Base-by-base conservation (phyloP, 2,888 invertebrate species). In the Lepidonotus clava region DNA sequence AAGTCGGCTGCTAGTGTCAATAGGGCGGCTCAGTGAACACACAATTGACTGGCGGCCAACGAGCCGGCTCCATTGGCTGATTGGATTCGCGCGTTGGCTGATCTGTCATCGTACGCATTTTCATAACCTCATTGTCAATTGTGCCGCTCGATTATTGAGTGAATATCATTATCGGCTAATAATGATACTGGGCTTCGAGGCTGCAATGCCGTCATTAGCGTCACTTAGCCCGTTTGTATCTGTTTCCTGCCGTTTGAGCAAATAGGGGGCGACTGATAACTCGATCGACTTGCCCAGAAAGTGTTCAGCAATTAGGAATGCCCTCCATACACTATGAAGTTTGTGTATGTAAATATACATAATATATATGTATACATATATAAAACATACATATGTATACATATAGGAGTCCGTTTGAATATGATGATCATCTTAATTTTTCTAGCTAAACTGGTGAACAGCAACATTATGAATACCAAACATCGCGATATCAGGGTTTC, bases 41-140 rank as follows among this genome's bases (percentile, higher is more conserved):
- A 46, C 32, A 46, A 80, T 46, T 80, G 80, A 51, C 24, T 80
- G 24, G 24, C 51, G 11, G 51, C n/a, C 80, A 11, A 38, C 76
- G 36, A 76, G 36, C 38, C 14, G n/a, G 36, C 38, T 21, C 76
- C n/a, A 40, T 34, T 14, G 38, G 36, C 38, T 76, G 34, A 76
- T 76, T 76, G 76, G 40, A 76, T 76, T 76, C 36, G 11, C 34
- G 24, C 36, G n/a, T 5, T 24, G 40, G 76, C 38, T 28, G 36
- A 36, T 36, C 76, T 76, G 76, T 76, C 76, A 5, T 76, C 76
- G 40, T n/a, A 38, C 38, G 21, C 40, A 76, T 76, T 76, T 36
- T 76, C 40, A 76, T 36, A 40, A 36, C 76, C 34, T 76, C 76
- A 76, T 76, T 76, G 76, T 76, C 38, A 76, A 76, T 40, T 76